A percentile compares a stretch with the other conserved stretches of the same genome.
Conservation (phyloP, 2,888 invertebrate genomes). For the Scaptomyza tumidula region DNA sequence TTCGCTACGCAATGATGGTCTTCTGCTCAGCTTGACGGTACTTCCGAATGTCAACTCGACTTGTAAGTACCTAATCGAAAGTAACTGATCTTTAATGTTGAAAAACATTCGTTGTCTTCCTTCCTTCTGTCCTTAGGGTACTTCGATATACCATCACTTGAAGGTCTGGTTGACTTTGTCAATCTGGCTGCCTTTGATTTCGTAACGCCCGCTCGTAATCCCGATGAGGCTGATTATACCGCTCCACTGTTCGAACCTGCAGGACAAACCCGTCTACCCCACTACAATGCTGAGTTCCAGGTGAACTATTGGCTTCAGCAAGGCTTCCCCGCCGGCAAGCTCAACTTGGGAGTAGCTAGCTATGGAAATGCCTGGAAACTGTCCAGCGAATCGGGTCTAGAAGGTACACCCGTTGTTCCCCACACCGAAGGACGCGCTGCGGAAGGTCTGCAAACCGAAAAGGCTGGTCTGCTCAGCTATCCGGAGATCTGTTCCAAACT, state of each 20-base stretch:
- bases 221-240: conserved; percentile 91
- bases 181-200: conserved; percentile 92
- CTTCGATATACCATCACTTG: conserved; percentile 90
- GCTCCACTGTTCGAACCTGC: conserved; percentile 89
- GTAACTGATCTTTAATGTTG: background rate
- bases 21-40: conserved; percentile 88
- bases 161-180: conserved; percentile 91
- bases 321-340: conserved; percentile 87
- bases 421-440: conserved; percentile 89
- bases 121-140: conserved; percentile 86
- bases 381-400: conserved; percentile 89
- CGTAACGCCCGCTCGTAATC: conserved; percentile 89
- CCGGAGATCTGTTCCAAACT: conserved; percentile 91
- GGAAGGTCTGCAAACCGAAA: conserved; percentile 89
- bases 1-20: conserved; percentile 88
- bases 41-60: conserved; percentile 92
- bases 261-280: conserved; percentile 87
- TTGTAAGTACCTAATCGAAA: conserved; percentile 85
- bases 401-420: conserved; percentile 90
- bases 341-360: conserved; percentile 89
- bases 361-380: conserved; percentile 92
- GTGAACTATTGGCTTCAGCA: conserved; percentile 87
- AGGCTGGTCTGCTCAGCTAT: conserved; percentile 90
- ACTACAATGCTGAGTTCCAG: conserved; percentile 88
- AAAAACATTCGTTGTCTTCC: no score